Evolutionary conservation across 2,113 vertebrate genomes (phyloP), one percentile per base, ranked within the genome.

Genomic region (Chloropsis cyanopogon): DNA sequence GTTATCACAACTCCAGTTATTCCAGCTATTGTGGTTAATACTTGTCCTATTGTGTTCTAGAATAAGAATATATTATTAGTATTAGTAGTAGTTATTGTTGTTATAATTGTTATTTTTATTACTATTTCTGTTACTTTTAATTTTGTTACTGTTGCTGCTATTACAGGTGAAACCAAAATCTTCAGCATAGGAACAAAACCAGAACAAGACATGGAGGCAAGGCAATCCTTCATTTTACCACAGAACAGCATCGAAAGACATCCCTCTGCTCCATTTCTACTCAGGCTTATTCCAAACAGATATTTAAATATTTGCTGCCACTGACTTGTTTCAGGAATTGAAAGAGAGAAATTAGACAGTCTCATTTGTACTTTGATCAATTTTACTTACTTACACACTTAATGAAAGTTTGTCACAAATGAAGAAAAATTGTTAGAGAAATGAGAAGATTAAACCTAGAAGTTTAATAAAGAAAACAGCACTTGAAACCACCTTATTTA

Each of bases 1-100:
- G 98, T 98, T 91, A 98, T 97, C 60, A 97, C 60, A 86, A 98
- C 59, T 65, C 98, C 98, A 17, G 98, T 98, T 56, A 97, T 33
- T 64, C 98, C 98, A 11, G 98, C 97, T 66, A 95, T 61, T 20
- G 97, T 98, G 5, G 75, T 95, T 53, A 98, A 66, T 49, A 96
- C 41, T 91, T 97, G 97, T 42, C 88, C 88, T 70, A 73, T 80
- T 86, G 95, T 90, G 81, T 93, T 98, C 98, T 98, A 84, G 47
- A 88, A 95, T 72, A 93, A 84, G 64, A 68, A 95, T 18, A 71
- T 28, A 46, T 31, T 49, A 47, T 57, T 47, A 37, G 7, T 33
- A 33, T 47, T 73, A 52, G 8, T 57, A 26, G 10, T 52, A n/a
- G 41, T 24, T 46, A 37, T 28, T 60, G 11, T 42, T 92, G 21